Conservation (phyloP, 2,888 invertebrate species). For the Ectobius pallidus region DNA sequence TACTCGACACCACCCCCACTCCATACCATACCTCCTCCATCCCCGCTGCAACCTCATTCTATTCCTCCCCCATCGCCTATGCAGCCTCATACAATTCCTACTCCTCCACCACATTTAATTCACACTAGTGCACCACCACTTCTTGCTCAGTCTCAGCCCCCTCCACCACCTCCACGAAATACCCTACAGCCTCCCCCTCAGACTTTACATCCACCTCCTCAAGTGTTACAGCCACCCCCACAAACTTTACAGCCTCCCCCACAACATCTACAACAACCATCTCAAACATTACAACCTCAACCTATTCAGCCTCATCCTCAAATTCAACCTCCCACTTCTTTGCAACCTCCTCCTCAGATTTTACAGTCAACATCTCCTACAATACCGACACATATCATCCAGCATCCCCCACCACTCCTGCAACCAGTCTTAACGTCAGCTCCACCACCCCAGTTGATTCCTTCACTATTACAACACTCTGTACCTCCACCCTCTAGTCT, state of each 20-base stretch:
- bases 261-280: slow-evolving; percentile 48
- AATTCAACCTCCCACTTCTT: slow-evolving; percentile 38
- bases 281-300: slow-evolving; percentile 5
- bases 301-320: slow-evolving; percentile 43
- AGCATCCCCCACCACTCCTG: neutral
- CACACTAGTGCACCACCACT: slow-evolving; percentile 50
- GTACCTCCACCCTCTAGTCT: slow-evolving; percentile 45
- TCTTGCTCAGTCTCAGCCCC: slow-evolving; percentile 44
- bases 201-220: slow-evolving; percentile 38
- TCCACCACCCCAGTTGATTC: slow-evolving; percentile 50
- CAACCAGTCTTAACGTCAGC: neutral
- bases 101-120: slow-evolving; percentile 49
- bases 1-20: slow-evolving; percentile 52
- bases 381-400: slow-evolving; percentile 45
- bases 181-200: slow-evolving; percentile 43
- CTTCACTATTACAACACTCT: slow-evolving; percentile 50
- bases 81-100: slow-evolving; percentile 56
- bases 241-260: slow-evolving; percentile 49
- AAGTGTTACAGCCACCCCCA: slow-evolving; percentile 44
- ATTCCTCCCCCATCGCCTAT: slow-evolving; percentile 62
- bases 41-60: slow-evolving; percentile 52
- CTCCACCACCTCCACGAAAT: slow-evolving; percentile 37
- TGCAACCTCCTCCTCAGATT: neutral
- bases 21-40: slow-evolving; percentile 50
- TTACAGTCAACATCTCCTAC: neutral